Conservation (phyloP, 2,113 vertebrate genomes). For the Parus major region DNA sequence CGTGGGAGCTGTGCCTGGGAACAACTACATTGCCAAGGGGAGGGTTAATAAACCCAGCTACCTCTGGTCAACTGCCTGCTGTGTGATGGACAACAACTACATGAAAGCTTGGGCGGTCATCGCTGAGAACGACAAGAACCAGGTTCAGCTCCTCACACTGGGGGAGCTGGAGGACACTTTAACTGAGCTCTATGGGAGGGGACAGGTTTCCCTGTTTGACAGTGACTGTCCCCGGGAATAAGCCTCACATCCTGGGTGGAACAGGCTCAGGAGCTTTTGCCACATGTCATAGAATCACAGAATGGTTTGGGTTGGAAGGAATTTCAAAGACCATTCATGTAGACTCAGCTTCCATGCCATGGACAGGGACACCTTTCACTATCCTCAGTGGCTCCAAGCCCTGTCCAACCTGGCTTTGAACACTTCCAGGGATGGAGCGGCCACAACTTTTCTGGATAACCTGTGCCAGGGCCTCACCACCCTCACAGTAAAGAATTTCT, state of each 20-base stretch:
- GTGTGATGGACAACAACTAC: neutral
- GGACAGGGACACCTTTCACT: neutral
- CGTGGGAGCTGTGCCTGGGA: constrained; percentile 55
- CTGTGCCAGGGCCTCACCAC: neutral
- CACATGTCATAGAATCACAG: neutral
- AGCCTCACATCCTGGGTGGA: neutral
- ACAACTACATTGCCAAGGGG: constrained; percentile 19
- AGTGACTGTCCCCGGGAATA: constrained; percentile 32
- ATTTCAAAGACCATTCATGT: neutral
- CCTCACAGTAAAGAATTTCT: neutral
- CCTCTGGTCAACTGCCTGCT: constrained; percentile 60
- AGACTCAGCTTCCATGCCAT: neutral
- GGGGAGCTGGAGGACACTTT: neutral
- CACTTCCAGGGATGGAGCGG: neutral
- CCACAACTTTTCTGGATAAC: neutral
- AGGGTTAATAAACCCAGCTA: constrained; percentile 63
- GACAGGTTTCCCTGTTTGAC: constrained; percentile 39
- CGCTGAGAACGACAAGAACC: constrained; percentile 8
- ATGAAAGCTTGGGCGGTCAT: constrained; percentile 37
- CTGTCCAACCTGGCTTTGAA: neutral
- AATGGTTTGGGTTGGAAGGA: neutral
- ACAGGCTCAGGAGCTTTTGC: neutral
- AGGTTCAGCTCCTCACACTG: neutral
- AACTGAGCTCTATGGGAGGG: neutral
- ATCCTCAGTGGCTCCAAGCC: neutral